Conservation (phyloP, 2,888 invertebrate genomes). For the Spatulosminthurus flaviceps region DNA sequence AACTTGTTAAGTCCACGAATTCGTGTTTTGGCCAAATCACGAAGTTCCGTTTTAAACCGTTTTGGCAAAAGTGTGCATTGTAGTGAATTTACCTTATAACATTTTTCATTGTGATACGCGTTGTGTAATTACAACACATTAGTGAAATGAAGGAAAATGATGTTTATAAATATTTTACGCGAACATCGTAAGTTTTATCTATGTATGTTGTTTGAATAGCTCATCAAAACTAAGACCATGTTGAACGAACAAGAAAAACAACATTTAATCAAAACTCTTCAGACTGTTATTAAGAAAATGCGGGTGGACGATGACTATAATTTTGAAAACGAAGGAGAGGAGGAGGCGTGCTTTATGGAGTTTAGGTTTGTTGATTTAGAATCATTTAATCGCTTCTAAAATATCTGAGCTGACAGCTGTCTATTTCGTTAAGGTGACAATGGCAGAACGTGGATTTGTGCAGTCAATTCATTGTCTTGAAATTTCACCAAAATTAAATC, state of each 20-base stretch:
- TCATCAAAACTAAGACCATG: constrained; percentile 66
- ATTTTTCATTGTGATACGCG: no score
- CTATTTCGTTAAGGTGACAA: constrained; percentile 34
- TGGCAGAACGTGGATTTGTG: constrained; percentile 37
- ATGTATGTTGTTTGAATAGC: constrained; percentile 57
- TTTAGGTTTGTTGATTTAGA: constrained; percentile 64
- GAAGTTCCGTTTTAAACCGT: no score
- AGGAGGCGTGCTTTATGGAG: constrained; percentile 70
- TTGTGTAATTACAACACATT: no score
- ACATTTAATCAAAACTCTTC: constrained; percentile 67
- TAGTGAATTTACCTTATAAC: background rate
- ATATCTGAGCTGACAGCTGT: background rate
- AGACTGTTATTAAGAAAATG: constrained; percentile 68
- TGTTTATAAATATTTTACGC: no score
- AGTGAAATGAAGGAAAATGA: no score
- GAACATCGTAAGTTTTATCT: no score
- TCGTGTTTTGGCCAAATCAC: no score
- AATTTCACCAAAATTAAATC: constrained; percentile 33
- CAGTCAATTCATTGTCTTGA: constrained; percentile 30
- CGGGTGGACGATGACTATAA: constrained; percentile 69
- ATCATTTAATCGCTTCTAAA: background rate
- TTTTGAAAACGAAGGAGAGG: constrained; percentile 69
- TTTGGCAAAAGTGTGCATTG: no score
- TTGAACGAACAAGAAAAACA: constrained; percentile 66
- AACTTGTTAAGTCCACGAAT: background rate